Conservation (phyloP, 1,140 invertebrate species). For the Dinoponera quadriceps region DNA sequence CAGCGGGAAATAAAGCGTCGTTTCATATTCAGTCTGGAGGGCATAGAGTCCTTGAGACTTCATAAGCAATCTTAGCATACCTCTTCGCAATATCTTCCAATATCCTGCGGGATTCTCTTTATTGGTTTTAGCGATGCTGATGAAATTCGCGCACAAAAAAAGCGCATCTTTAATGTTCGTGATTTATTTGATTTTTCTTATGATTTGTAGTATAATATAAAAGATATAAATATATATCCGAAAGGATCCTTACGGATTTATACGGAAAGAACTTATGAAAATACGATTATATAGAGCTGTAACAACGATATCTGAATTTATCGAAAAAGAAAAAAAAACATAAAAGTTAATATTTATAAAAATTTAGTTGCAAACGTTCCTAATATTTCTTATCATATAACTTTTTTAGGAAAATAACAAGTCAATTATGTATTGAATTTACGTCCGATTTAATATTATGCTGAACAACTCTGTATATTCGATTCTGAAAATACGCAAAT, state of each 20-base stretch:
- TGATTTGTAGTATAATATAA: background rate
- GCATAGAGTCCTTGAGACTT: constrained; percentile 55
- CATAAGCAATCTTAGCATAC: constrained; percentile 61
- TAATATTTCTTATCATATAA: background rate
- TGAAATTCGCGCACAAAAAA: constrained; percentile 45
- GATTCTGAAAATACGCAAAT: background rate
- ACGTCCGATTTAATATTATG: background rate
- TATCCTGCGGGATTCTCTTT: constrained; percentile 51
- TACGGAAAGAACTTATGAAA: background rate
- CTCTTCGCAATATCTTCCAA: constrained; percentile 58
- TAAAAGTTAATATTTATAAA: background rate
- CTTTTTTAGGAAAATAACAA: background rate
- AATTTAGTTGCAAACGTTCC: background rate
- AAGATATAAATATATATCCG: background rate
- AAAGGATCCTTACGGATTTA: background rate
- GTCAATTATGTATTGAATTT: background rate
- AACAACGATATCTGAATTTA: background rate
- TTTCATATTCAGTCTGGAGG: constrained; percentile 56
- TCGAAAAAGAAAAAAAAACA: background rate
- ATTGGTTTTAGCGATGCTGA: constrained; percentile 66
- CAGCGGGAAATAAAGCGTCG: constrained; percentile 35
- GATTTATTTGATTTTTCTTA: constrained; percentile 1
- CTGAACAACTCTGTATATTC: background rate
- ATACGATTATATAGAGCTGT: background rate
- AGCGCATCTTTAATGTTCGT: constrained; percentile 33